Evolutionary conservation across 2,113 vertebrate genomes (phyloP).

Genomic region (Mus musculus): GRCm39 chr9:99395501-99396000

Average conservation of each 20-base stretch:
- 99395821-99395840: not conserved
- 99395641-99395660: not conserved
- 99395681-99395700: not conserved
- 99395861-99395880: not conserved
- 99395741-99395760: slow-evolving; percentile 3
- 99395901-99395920: slow-evolving; percentile 24
- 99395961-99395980: slow-evolving; percentile 33
- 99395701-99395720: not conserved
- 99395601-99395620: not conserved
- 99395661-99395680: not conserved
- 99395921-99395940: not conserved
- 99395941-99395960: no score
- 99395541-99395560: not conserved
- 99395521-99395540: not conserved
- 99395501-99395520: not conserved
- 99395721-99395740: not conserved
- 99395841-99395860: not conserved
- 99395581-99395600: not conserved
- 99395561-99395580: not conserved
- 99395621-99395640: not conserved
- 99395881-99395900: not conserved
- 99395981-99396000: not conserved
- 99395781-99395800: not conserved
- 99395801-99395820: not conserved
- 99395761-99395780: not conserved